Conservation (phyloP, 1,140 invertebrate species). For the Mycetomoellerius zeteki region DNA sequence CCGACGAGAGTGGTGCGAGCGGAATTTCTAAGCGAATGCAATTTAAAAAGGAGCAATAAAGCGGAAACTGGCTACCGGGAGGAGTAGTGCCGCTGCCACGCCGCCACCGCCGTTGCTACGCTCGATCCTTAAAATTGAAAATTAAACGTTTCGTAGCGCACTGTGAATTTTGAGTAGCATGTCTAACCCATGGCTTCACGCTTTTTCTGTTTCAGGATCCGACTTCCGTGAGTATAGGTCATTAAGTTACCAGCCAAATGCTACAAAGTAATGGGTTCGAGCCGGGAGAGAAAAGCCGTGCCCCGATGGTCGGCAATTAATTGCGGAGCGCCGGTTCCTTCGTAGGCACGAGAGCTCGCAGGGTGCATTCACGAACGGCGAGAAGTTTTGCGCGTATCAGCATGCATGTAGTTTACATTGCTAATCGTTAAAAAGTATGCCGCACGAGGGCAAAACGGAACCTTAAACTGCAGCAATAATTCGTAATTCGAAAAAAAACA, state of each 20-base stretch:
- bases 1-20: conserved; percentile 61
- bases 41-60: conserved; percentile 62
- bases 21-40: conserved; percentile 69
- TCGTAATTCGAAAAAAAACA: conserved; percentile 3
- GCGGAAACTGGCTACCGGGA: conserved; percentile 38
- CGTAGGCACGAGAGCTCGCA: conserved; percentile 26
- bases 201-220: conserved; percentile 87
- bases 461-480: neutral
- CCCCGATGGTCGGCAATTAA: conserved; percentile 44
- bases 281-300: neutral
- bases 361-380: neutral
- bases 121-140: conserved; percentile 76
- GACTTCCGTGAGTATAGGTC: conserved; percentile 86
- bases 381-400: conserved; percentile 47
- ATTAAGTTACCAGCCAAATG: conserved; percentile 67
- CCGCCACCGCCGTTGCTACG: conserved; percentile 9
- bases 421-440: conserved; percentile 40
- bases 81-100: neutral
- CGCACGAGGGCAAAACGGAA: neutral
- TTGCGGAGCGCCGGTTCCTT: conserved; percentile 35
- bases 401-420: conserved; percentile 44
- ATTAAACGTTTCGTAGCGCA: conserved; percentile 71
- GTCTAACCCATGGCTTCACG: conserved; percentile 67
- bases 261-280: conserved; percentile 52
- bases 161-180: conserved; percentile 56